A percentile compares a stretch with the other conserved stretches of the same genome.
Conservation (phyloP, 2,797 vertebrate species). For the Sebastes trivittatus region DNA sequence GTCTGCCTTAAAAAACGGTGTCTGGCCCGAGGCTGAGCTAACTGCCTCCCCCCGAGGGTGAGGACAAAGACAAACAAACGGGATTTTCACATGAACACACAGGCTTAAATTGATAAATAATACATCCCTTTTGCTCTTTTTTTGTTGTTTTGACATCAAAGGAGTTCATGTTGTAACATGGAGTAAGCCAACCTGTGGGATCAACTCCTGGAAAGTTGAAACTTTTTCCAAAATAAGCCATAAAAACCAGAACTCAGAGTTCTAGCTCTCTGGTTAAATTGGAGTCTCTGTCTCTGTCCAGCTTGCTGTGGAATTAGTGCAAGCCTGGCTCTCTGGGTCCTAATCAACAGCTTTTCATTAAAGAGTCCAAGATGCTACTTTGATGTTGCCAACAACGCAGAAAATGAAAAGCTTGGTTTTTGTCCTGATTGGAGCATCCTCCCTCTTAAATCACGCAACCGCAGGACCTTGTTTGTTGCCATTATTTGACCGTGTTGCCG, state of each 20-base stretch:
- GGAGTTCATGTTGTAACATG: background rate
- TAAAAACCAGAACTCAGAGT: background rate
- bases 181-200: background rate
- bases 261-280: slow-evolving; percentile 5
- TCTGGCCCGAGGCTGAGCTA: slow-evolving; percentile 25
- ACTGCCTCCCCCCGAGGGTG: background rate
- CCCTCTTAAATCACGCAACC: slow-evolving; percentile 35
- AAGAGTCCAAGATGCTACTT: slow-evolving; percentile 16
- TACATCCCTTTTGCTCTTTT: background rate
- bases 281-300: background rate
- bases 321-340: slow-evolving; percentile 1
- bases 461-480: slow-evolving; percentile 23
- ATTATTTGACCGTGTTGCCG: slow-evolving; percentile 3
- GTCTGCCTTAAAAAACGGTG: slow-evolving; percentile 4
- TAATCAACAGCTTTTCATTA: slow-evolving; percentile 57
- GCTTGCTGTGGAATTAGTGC: slow-evolving; percentile 6
- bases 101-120: background rate
- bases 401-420: slow-evolving; percentile 35
- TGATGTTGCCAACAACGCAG: slow-evolving; percentile 27
- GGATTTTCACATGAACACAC: background rate
- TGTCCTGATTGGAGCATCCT: slow-evolving; percentile 43
- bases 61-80: slow-evolving; percentile 16
- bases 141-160: background rate
- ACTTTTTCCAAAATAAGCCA: background rate
- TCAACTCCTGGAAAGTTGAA: background rate